Percentiles rank a stretch among this genome's conserved stretches.
Conservation (phyloP, 2,888 invertebrate genomes). For the Drosophila greeni region DNA sequence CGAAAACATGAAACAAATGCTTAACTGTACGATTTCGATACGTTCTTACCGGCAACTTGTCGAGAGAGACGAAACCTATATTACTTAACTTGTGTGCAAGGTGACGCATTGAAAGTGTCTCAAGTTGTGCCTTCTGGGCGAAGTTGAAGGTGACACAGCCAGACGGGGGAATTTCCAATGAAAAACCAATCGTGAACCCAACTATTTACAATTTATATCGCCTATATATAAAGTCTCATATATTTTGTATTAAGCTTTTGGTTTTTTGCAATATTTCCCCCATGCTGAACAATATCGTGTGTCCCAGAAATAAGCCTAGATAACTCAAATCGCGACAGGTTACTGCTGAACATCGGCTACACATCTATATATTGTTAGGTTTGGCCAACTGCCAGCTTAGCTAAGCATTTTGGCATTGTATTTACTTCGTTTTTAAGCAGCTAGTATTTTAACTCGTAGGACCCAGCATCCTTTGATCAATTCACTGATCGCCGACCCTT, state of each 20-base stretch:
- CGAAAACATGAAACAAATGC: slow-evolving; percentile 5
- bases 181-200: no score
- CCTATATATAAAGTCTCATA: not conserved
- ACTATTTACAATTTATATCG: not conserved
- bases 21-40: slow-evolving; percentile 8
- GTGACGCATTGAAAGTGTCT: not conserved
- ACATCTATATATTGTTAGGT: slow-evolving; percentile 2
- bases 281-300: not conserved
- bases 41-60: not conserved
- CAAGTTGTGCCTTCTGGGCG: not conserved
- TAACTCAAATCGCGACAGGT: not conserved
- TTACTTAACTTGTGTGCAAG: slow-evolving; percentile 3
- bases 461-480: slow-evolving; percentile 9
- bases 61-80: not conserved
- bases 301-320: not conserved
- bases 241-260: not conserved
- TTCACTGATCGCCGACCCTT: slow-evolving; percentile 1
- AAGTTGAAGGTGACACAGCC: not conserved
- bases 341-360: slow-evolving; percentile 8
- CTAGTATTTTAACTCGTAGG: slow-evolving; percentile 59
- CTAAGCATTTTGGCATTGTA: slow-evolving; percentile 57
- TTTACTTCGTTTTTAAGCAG: slow-evolving; percentile 57
- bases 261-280: no score
- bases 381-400: slow-evolving; percentile 19
- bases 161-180: not conserved